phyloP scores from a whole-genome alignment of 35 echinoderm and acorn worm genomes.

The Eucidaris tribuloides region DNA sequence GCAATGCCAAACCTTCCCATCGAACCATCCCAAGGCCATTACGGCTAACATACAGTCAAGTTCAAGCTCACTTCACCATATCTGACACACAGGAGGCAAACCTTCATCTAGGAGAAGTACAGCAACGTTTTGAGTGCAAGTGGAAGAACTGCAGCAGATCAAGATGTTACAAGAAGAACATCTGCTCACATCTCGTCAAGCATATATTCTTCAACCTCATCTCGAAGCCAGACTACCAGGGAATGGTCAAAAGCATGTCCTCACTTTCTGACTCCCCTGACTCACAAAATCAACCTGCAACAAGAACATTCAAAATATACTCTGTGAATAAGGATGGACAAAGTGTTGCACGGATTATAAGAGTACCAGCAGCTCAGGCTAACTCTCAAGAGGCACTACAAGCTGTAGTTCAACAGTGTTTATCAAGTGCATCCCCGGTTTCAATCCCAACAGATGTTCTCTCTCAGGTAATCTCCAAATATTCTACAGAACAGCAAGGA shows the following conservation, averaged over 20 bases:
- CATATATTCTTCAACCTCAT: conserved; percentile 57
- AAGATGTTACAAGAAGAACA: conserved; percentile 54
- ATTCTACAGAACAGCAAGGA: no score
- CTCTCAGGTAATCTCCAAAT: no score
- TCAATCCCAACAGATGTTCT: no score
- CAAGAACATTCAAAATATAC: no score
- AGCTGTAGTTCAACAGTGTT: no score
- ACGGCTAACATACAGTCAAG: conserved; percentile 48
- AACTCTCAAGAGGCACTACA: no score
- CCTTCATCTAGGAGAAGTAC: conserved; percentile 61
- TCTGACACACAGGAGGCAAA: conserved; percentile 53
- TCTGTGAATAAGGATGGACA: background rate
- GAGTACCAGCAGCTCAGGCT: background rate
- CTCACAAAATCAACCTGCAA: no score
- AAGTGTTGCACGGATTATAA: background rate
- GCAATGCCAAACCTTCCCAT: background rate
- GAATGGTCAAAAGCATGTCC: conserved; percentile 35
- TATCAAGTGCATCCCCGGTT: no score
- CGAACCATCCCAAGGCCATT: conserved; percentile 31
- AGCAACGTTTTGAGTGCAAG: conserved; percentile 50
- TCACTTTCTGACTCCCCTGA: background rate
- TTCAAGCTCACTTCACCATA: conserved; percentile 59
- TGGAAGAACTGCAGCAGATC: conserved; percentile 60
- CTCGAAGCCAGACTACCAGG: conserved; percentile 37
- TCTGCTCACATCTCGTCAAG: conserved; percentile 52